phyloP scores from a whole-genome alignment of 2,797 vertebrate species.

The Avahi laniger region DNA sequence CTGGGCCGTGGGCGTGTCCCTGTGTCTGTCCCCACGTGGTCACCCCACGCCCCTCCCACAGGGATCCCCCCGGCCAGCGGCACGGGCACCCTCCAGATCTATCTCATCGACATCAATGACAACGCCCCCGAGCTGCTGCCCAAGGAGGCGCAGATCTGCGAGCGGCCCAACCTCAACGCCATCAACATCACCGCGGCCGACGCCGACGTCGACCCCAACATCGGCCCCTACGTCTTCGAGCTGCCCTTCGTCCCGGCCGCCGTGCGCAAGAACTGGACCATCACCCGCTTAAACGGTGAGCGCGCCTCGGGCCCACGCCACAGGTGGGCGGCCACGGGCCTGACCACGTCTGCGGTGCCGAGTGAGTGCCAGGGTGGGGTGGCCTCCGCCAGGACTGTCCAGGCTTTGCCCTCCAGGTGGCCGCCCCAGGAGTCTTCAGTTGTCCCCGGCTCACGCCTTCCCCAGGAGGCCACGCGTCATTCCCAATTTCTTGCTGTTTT shows the following conservation, averaged over 20 bases:
- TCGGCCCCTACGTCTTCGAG: slow-evolving; percentile 96
- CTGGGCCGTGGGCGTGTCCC: too few relatives aligned
- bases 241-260: slow-evolving; percentile 90
- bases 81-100: slow-evolving; percentile 95
- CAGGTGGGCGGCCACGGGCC: accelerated
- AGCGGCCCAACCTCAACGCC: slow-evolving; percentile 89
- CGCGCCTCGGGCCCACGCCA: neutral
- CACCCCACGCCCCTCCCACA: slow-evolving; percentile 66
- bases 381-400: accelerated
- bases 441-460: neutral
- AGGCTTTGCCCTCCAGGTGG: accelerated
- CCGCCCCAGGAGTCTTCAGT: neutral
- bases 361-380: accelerated
- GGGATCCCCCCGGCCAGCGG: slow-evolving; percentile 93
- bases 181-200: slow-evolving; percentile 96
- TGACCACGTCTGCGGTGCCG: neutral
- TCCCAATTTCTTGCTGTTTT: too few relatives aligned
- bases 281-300: slow-evolving; percentile 94
- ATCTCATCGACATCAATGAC: slow-evolving; percentile 97
- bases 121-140: slow-evolving; percentile 93
- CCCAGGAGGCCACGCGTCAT: neutral
- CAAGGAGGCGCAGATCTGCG: slow-evolving; percentile 95
- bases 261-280: slow-evolving; percentile 95
- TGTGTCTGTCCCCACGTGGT: accelerated
- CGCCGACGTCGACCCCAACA: slow-evolving; percentile 92